A percentile compares a stretch with the other conserved stretches of the same genome.
phyloP scores from a whole-genome alignment of 2,888 invertebrate genomes.

The Melangyna quadrimaculata region DNA sequence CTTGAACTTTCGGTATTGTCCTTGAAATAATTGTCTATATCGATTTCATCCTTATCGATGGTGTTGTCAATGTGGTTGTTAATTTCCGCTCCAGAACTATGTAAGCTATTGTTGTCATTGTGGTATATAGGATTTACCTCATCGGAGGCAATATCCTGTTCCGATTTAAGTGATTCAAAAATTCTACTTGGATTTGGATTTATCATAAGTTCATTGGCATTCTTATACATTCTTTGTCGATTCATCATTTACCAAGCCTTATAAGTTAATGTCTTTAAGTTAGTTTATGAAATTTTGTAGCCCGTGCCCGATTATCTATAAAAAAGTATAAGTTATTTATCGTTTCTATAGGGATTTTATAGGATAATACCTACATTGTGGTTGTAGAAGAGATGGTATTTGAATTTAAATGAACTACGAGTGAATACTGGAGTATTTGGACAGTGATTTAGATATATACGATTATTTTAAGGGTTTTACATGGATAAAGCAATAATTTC shows the following conservation, averaged over 20 bases:
- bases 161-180: constrained; percentile 9
- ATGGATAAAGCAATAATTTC: too few species aligned
- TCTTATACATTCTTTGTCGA: neutral
- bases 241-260: neutral
- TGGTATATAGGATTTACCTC: constrained; percentile 11
- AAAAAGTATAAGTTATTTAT: neutral
- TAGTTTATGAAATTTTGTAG: neutral
- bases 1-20: neutral
- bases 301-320: neutral
- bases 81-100: constrained; percentile 4
- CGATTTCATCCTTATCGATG: neutral
- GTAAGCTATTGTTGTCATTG: constrained; percentile 18
- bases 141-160: constrained; percentile 12
- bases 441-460: too few species aligned
- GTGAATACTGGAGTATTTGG: too few species aligned
- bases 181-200: constrained; percentile 9
- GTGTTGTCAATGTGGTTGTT: neutral
- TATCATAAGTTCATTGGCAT: neutral
- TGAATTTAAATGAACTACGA: too few species aligned
- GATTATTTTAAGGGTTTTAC: too few species aligned
- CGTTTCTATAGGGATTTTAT: too few species aligned
- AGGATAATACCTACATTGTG: too few species aligned
- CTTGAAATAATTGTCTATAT: neutral
- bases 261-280: neutral
- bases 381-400: too few species aligned